Evolutionary conservation across 2,888 invertebrate genomes (phyloP).

Genomic region (Tipula vernalis): DNA sequence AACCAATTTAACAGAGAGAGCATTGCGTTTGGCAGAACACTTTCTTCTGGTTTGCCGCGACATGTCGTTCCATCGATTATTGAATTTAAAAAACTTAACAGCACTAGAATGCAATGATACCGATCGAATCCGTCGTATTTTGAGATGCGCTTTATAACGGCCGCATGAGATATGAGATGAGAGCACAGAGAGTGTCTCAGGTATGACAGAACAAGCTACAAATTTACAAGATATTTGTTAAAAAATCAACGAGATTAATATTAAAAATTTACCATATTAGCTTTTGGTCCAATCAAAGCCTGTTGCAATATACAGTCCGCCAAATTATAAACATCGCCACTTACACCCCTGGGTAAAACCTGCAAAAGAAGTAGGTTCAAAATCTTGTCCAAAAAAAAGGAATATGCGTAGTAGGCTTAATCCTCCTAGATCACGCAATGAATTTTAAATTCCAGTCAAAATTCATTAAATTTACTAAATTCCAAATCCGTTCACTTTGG

Average conservation of each 20-base stretch:
- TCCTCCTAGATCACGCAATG: background rate
- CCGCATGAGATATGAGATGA: conserved; percentile 82
- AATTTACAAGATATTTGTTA: background rate
- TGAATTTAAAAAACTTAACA: conserved; percentile 73
- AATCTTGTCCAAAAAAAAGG: background rate
- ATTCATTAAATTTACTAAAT: background rate
- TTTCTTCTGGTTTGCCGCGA: conserved; percentile 73
- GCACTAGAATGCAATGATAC: conserved; percentile 74
- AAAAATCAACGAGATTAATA: background rate
- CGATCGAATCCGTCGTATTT: conserved; percentile 80
- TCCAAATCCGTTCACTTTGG: background rate
- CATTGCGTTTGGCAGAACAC: conserved; percentile 69
- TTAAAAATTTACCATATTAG: conserved; percentile 44
- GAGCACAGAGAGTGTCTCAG: conserved; percentile 83
- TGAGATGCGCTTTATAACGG: conserved; percentile 75
- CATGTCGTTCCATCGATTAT: conserved; percentile 46
- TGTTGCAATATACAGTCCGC: conserved; percentile 90
- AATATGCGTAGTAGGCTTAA: background rate
- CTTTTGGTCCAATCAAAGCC: conserved; percentile 85
- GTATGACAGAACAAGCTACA: conserved; percentile 75
- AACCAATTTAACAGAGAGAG: conserved; percentile 72
- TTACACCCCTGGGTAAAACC: conserved; percentile 74
- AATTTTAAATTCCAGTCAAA: background rate
- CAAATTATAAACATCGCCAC: conserved; percentile 85
- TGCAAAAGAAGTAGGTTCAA: conserved; percentile 21